Evolutionary conservation across 2,113 vertebrate genomes (phyloP), one percentile per base, ranked within the genome.

Genomic region (Suncus etruscus): DNA sequence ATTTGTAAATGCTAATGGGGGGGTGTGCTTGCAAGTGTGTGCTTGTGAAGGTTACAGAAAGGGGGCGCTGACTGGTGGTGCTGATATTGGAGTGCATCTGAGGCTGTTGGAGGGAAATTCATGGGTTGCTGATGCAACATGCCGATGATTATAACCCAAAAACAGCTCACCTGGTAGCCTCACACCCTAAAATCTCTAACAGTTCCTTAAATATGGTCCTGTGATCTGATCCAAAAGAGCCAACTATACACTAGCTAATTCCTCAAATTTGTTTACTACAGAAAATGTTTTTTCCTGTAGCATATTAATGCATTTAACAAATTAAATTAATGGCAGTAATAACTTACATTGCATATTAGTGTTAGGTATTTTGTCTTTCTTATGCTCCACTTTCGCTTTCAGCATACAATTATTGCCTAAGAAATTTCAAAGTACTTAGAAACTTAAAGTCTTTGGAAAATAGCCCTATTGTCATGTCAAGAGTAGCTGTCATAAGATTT

Each of bases 51-150:
- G 98, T 97, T 98, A 98, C 94, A 92, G 96, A 97, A 89, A 80
- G 96, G 97, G 98, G 98, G 98, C 98, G 92, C 98, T 98, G 98
- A 98, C 83, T 94, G 97, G 82, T 74, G 95, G 58, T 99, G 99
- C 97, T 98, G 98, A 99, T 97, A 98, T 93, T 92, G 98, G 98
- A 99, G 99, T 99, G 99, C 98, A 99, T 99, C 98, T 99, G 99
- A 99, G 98, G 97, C 98, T 96, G 98, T 98, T 96, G 95, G 86
- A 91, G 72, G 95, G 39, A 39, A 85, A 15, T 70, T 73, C n/a
- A 0, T 95, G 97, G 98, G 97, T 97, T 81, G 45, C 94, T 80
- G 1, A 80, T 91, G 96, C 98, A 98, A 97, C 97, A 90, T 96
- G 98, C 97, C 96, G 0, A 97, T 99, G 99, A 99, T 99, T 98